Conservation (phyloP, 2,113 vertebrate species). For the Tupaia tana region DNA sequence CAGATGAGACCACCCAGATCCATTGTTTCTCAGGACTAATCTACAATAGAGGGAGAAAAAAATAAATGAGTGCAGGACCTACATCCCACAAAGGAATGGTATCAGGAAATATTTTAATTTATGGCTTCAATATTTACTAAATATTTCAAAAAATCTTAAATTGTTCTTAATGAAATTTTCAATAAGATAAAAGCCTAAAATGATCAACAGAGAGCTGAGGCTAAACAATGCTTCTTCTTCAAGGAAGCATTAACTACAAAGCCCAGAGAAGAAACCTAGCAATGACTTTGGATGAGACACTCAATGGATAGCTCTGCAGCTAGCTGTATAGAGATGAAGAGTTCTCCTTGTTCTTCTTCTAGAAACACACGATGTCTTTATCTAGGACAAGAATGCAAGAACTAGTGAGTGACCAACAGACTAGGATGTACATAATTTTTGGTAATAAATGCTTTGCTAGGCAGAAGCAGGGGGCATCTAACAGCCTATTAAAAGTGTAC, state of each 20-base stretch:
- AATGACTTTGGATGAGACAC: not conserved
- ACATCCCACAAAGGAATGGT: not conserved
- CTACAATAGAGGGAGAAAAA: not conserved
- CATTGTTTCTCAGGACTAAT: not conserved
- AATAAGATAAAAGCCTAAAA: conserved; percentile 32
- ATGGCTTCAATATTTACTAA: not conserved
- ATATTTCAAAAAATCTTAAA: not conserved
- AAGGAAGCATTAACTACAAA: not conserved
- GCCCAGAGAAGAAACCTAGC: not conserved
- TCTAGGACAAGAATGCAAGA: not conserved
- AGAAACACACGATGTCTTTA: not conserved
- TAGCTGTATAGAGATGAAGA: not conserved
- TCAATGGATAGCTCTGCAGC: not conserved
- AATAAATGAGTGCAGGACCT: not conserved
- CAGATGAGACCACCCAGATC: not conserved
- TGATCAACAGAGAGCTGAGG: not conserved
- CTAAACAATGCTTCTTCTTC: not conserved
- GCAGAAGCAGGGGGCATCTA: not conserved
- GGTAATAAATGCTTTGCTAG: not conserved
- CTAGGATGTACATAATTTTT: not conserved
- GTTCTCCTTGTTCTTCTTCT: not conserved
- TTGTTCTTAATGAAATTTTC: not conserved
- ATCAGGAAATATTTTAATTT: not conserved
- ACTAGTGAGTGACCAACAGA: not conserved
- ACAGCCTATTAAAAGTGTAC: not conserved